These are phyloP conservation scores for Adoxophyes honmai DNA, from an alignment of 1,140 invertebrate genomes.

Conservation along the genomic window DNA sequence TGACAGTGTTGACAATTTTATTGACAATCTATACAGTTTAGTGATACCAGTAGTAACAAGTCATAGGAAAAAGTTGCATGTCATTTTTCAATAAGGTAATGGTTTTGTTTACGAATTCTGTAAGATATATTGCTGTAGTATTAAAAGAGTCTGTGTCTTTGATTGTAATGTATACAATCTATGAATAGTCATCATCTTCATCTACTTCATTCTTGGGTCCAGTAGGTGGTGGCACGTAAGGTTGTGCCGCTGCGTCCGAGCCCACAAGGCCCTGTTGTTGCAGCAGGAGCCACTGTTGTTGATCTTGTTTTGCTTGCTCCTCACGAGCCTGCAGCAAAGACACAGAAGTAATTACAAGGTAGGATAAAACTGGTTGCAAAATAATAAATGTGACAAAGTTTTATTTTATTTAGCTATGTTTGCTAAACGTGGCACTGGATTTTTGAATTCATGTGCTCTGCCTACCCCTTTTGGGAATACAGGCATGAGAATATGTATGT, in stretches of 20 bases:
- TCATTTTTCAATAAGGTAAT: too few species aligned
- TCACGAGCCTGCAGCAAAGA: constrained; percentile 84
- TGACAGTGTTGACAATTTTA: constrained; percentile 8
- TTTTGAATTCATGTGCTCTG: too few species aligned
- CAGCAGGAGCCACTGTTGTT: constrained; percentile 91
- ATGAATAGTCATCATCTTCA: constrained; percentile 79
- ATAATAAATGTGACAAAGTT: too few species aligned
- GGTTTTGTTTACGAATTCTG: too few species aligned
- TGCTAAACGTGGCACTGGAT: too few species aligned
- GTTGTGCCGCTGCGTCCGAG: constrained; percentile 44
- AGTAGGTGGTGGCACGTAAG: constrained; percentile 73
- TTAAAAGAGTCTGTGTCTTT: too few species aligned
- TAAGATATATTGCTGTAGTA: too few species aligned
- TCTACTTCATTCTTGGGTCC: constrained; percentile 67
- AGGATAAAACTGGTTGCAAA: not conserved
- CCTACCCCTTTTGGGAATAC: too few species aligned
- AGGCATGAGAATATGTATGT: too few species aligned
- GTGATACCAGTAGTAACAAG: not conserved
- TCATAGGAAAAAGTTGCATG: too few species aligned
- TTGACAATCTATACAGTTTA: constrained; percentile 3
- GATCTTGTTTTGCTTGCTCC: constrained; percentile 91
- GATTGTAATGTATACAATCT: too few species aligned
- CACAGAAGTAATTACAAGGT: not conserved
- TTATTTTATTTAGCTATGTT: too few species aligned
- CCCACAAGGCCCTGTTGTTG: constrained; percentile 83